Evolutionary conservation across 1,140 invertebrate genomes (phyloP), one percentile per base, ranked within the genome.

Genomic region (Camponotus vicinus): DNA sequence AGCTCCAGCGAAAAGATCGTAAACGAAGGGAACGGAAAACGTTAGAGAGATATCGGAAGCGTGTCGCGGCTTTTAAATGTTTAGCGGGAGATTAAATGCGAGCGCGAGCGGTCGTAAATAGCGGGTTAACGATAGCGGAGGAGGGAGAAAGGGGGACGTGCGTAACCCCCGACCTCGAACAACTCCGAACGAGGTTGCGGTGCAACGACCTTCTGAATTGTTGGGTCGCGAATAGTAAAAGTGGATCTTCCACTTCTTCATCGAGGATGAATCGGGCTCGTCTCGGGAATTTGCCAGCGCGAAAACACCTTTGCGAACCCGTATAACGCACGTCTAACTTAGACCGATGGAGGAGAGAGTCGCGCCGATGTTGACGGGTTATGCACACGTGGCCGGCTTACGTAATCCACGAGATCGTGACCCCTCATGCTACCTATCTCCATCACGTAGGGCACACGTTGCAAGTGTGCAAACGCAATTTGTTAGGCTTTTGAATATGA

Each of bases 351-450:
- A 75, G 45, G 42, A 52, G 71, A 21, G 61, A 64, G 55, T 27
- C 84, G 73, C 59, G 71, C 42, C 21, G 71, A 67, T 89, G 85
- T 88, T 67, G 77, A 34, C 66, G 34, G 76, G 15, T 64, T 76
- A 42, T 45, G 32, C 71, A 77, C 61, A 78, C 86, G 88, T 78
- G 77, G 80, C 76, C 57, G 82, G 67, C 76, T 90, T 90, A 90
- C 88, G 82, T 89, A 89, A 90, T 89, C 88, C 86, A 45, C 71
- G 86, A 82, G 89, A 77, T 90, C 89, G 80, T 89, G 86, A 90
- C 9, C 42, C 42, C 80, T 90, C 86, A 69, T 37, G 76, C 77
- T 82, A 78, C 61, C 75, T 76, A 66, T 78, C 79, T 87, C 75
- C 75, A 77, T 89, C 73, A 49, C 64, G 59, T 21, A 37, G 63